Base-by-base conservation (phyloP, 1,140 invertebrate species). In the Calliopsis andreniformis region DNA sequence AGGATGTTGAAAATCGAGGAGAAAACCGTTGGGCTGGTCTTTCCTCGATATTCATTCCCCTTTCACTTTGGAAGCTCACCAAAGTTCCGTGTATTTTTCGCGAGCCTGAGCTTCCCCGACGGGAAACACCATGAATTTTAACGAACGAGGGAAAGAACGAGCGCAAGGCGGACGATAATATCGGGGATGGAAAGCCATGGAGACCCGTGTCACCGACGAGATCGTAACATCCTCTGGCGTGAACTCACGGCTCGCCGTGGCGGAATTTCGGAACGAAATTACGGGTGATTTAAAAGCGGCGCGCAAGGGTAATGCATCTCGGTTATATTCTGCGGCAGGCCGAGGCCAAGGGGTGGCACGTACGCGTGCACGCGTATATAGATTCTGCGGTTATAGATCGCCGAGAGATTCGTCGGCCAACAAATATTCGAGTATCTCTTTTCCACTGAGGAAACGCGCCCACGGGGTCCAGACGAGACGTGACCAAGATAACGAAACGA, bases 341-440 rank as follows among this genome's bases (percentile, higher is more conserved):
- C 18, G n/a, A n/a, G n/a, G n/a, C n/a, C n/a, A n/a, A 39, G 39
- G 63, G 59, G 43, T 61, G 28, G 32, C 30, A 8, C 35, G 51
- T 23, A 20, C 67, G 62, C 30, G 73, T 77, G 56, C 51, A 66
- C 47, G 67, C 45, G 42, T 45, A 49, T 67, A 72, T 78, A 82
- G 68, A 83, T 83, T 59, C 59, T 69, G 35, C 59, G 70, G 69
- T 82, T 84, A 83, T 79, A 79, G 82, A 84, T 84, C 70, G 47
- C 45, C 47, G 56, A 58, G 63, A 69, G 67, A 82, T 68, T 35
- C 61, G 4, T 10, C 10, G 56, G 45, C 64, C 77, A 79, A 83
- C 81, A 76, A 84, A 84, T 79, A 79, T 84, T 83, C 82, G 71
- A 82, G 82, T 79, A 83, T 84, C 82, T 84, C 70, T 76, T 84